Percentiles rank a stretch among this genome's conserved stretches.
phyloP scores from a whole-genome alignment of 2,797 vertebrate species.

The Cyclopterus lumpus region DNA sequence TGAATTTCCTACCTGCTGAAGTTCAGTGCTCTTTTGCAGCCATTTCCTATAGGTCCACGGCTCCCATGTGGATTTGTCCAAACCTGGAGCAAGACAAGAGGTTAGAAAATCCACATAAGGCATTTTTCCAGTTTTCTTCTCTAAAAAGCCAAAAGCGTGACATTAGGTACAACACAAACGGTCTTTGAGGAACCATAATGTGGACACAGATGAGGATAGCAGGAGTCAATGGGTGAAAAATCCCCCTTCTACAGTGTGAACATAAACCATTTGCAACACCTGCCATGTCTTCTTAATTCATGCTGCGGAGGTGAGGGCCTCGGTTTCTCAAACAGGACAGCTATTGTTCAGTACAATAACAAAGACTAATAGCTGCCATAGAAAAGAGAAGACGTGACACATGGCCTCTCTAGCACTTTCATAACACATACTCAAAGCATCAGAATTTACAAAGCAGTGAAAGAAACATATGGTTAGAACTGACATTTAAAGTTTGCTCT shows the following conservation, averaged over 20 bases:
- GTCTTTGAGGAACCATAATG: constrained; percentile 9
- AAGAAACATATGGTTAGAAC: not conserved
- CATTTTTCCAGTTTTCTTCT: constrained; percentile 22
- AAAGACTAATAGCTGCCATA: constrained; percentile 29
- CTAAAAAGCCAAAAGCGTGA: constrained; percentile 12
- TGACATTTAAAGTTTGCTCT: not conserved
- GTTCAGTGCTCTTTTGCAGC: constrained; percentile 33
- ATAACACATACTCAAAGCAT: not conserved
- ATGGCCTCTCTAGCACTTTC: constrained; percentile 5
- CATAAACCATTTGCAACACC: constrained; percentile 27
- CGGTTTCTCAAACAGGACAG: constrained; percentile 25
- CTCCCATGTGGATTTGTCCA: constrained; percentile 36
- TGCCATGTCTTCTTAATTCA: constrained; percentile 41
- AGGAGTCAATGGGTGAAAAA: constrained; percentile 7
- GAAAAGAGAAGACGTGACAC: constrained; percentile 7
- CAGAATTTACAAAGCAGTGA: not conserved
- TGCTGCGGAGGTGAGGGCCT: constrained; percentile 40
- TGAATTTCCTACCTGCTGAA: constrained; percentile 48
- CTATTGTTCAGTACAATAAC: constrained; percentile 46
- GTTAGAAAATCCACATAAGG: constrained; percentile 20
- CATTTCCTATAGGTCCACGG: constrained; percentile 41
- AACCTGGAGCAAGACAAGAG: constrained; percentile 52
- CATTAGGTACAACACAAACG: constrained; percentile 5
- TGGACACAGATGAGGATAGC: constrained; percentile 25
- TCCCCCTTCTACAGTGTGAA: not conserved